These are phyloP conservation scores for Orcinus orca DNA, from an alignment of 2,113 vertebrate species.

Conservation along the genomic window DNA sequence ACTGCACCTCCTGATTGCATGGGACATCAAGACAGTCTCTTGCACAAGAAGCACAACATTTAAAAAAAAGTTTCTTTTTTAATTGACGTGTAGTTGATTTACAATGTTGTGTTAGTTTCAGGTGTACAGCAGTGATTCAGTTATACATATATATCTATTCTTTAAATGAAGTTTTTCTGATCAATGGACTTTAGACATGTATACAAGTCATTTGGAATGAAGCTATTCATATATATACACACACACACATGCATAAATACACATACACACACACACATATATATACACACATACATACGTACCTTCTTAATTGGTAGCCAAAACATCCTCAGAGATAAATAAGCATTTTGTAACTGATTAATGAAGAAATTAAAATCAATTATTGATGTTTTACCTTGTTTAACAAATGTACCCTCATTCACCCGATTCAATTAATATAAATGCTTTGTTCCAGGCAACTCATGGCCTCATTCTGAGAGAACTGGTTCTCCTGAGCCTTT, in stretches of 20 bases:
- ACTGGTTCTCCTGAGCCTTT: background rate
- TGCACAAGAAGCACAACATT: background rate
- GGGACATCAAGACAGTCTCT: background rate
- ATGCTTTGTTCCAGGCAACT: background rate
- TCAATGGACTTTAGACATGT: background rate
- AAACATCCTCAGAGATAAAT: background rate
- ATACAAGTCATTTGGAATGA: background rate
- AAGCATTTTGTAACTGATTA: background rate
- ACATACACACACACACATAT: background rate
- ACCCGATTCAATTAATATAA: slow-evolving; percentile 13
- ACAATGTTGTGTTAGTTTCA: background rate
- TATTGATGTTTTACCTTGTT: background rate
- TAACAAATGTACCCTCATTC: slow-evolving; percentile 44
- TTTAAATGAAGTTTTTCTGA: background rate
- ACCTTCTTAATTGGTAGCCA: background rate
- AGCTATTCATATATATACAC: background rate
- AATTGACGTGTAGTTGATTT: background rate
- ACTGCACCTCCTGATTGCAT: background rate
- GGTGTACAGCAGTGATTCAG: background rate
- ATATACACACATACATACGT: background rate
- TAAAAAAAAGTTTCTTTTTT: background rate
- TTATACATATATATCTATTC: background rate
- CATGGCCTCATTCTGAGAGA: background rate
- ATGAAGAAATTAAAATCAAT: slow-evolving; percentile 25
- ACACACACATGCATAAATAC: too few species aligned